Evolutionary conservation across 1,140 invertebrate species (phyloP), one percentile per base, ranked within the genome.

Genomic region (Drosophila truncata): DNA sequence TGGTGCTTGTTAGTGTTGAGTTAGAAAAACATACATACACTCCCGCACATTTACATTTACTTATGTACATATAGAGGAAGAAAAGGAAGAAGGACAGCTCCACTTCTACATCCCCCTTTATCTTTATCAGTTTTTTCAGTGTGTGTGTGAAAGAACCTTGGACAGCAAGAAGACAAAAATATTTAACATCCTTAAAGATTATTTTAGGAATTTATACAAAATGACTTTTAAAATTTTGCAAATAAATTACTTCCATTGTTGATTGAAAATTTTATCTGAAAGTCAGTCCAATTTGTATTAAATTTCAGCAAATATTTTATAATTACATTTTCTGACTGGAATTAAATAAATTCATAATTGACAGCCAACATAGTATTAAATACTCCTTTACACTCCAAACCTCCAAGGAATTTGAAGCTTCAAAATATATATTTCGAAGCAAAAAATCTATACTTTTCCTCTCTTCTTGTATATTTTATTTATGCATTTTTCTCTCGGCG

Each of bases 401-500:
- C 35, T 23, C 31, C 11, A 39, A 31, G 13, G 27, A 57, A 57
- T 60, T 41, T 14, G 49, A 13, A 23, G 35, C 41, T 59, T 46
- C 2, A 35, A 39, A 11, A 46, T 52, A n/a, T 37, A 72, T 41
- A 39, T 31, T 6, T 41, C n/a, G 3, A 10, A 29, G 8, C 39
- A 29, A 31, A 23, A 29, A 29, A 54, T 44, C 57, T 62, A 42
- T 10, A n/a, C 42, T 59, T 42, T 75, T 80, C 64, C 77, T 67
- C 78, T 78, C 35, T 72, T 50, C 59, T 42, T 72, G 66, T 66
- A 69, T 78, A 75, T 74, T 84, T 87, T 87, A 84, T 88, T 84
- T 87, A 88, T 87, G 85, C 77, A 87, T 87, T 87, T 88, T 88
- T 61, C 84, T 88, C 79, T 84, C 77, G 71, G 76, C 67, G 73